These are phyloP conservation scores for Hydrophis major DNA, from an alignment of 2,797 vertebrate species.

Conservation along the genomic window DNA sequence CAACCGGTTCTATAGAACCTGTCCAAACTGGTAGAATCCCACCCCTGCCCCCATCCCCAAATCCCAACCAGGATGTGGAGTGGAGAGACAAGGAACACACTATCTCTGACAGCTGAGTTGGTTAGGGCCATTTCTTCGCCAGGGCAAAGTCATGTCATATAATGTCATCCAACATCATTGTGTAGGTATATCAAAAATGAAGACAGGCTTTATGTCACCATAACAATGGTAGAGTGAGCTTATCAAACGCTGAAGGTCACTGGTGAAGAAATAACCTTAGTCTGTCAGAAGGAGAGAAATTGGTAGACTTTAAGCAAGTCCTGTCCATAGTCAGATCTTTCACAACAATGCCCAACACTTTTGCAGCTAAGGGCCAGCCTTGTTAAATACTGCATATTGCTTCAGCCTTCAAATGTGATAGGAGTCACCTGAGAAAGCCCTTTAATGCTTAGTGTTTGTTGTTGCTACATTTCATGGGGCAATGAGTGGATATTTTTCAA, in stretches of 20 bases:
- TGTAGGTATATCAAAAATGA: not conserved
- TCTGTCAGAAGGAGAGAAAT: not conserved
- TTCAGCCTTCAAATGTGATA: not conserved
- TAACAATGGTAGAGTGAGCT: not conserved
- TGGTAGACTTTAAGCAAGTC: not conserved
- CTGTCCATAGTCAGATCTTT: not conserved
- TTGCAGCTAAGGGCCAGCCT: not conserved
- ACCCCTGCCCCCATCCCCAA: not conserved
- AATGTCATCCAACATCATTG: not conserved
- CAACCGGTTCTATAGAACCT: too few species aligned
- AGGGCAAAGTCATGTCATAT: not conserved
- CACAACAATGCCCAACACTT: not conserved
- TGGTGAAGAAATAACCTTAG: not conserved
- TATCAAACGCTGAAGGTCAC: not conserved
- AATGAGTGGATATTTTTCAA: not conserved
- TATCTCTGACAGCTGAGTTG: not conserved
- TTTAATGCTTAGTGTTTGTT: not conserved
- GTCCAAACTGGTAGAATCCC: too few species aligned
- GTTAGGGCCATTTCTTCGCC: not conserved
- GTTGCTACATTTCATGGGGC: not conserved
- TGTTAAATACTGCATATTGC: not conserved
- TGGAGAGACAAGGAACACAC: not conserved
- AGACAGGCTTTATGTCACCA: not conserved
- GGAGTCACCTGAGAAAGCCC: not conserved
- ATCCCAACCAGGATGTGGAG: not conserved